Evolutionary conservation across 1,140 invertebrate genomes (phyloP).

Genomic region (Chironomus striatipennis): DNA sequence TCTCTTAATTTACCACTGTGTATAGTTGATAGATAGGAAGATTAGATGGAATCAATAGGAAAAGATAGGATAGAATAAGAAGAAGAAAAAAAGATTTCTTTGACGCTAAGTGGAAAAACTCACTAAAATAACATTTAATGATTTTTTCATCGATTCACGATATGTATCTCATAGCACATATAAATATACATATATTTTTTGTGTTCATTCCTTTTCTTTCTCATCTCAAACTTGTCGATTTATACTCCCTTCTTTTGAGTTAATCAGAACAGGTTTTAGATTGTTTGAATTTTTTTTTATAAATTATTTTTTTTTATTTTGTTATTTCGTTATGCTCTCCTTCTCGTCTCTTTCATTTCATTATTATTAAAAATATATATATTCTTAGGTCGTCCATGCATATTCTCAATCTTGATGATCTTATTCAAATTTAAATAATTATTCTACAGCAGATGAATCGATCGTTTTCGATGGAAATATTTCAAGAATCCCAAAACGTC

Average conservation of each 20-base stretch:
- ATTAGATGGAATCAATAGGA: no score
- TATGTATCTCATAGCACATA: background rate
- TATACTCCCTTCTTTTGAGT: conserved; percentile 6
- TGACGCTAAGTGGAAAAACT: conserved; percentile 7
- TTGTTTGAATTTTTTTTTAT: background rate
- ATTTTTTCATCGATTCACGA: conserved; percentile 13
- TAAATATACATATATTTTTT: no score
- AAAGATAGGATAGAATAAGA: no score
- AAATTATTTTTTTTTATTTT: conserved; percentile 4
- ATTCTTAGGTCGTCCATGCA: conserved; percentile 14
- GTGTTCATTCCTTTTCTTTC: background rate
- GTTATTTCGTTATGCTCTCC: conserved; percentile 12
- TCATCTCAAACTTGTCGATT: background rate
- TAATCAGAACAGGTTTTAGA: conserved; percentile 5
- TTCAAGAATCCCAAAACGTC: conserved; percentile 12
- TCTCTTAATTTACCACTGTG: no score
- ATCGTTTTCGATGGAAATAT: conserved; percentile 13
- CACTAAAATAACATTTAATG: conserved; percentile 8
- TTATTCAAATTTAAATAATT: conserved; percentile 23
- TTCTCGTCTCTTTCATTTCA: conserved; percentile 2
- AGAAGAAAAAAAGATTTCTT: background rate
- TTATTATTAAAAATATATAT: conserved; percentile 1
- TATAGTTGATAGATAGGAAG: no score
- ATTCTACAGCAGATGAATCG: conserved; percentile 17
- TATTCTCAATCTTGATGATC: conserved; percentile 21